Base-by-base conservation (phyloP, 2,113 vertebrate genomes). In the Paramisgurnus dabryanus region DNA sequence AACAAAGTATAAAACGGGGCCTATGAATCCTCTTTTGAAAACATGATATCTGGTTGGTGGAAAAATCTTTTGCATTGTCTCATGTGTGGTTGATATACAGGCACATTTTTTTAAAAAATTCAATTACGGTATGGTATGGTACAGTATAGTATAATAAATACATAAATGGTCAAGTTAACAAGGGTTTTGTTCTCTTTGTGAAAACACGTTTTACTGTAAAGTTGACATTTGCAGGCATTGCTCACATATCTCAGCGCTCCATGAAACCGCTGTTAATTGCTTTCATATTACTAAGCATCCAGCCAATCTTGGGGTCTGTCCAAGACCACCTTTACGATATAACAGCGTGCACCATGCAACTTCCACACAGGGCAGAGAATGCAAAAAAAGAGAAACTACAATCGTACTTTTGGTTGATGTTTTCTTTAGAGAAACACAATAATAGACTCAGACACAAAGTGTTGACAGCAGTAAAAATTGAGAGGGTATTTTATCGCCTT, bases 251-350 rank as follows among this genome's bases (percentile, higher is more conserved):
- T 85, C 86, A 64, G 86, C 84, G 50, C 87, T 83, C 84, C 81
- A 85, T 91, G 86, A 93, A 93, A 93, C 94, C 88, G 71, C 92
- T 90, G 84, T 93, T 96, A 95, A 97, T 94, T 96, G 93, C 93
- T 95, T 95, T 95, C 94, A 93, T 89, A 92, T 96, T 95, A 91
- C 91, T 89, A 86, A 91, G 90, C 91, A 94, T 93, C 91, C 89
- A 90, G 85, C 91, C 90, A 91, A 94, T 87, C 86, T 94, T 94
- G 94, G 91, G 93, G 84, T 85, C 91, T 72, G 88, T 95, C 94
- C 95, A 95, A 94, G 95, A 95, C 95, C 95, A 96, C 95, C 95
- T 93, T 67, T 81, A 88, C 89, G 88, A 89, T 45, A 80, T 85
- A 84, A 73, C 72, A 57, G 8, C 68, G 61, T 50, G 18, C 41